Evolutionary conservation across 2,797 vertebrate genomes (phyloP), one percentile per base, ranked within the genome.

Genomic region (Hoplostethus atlanticus): DNA sequence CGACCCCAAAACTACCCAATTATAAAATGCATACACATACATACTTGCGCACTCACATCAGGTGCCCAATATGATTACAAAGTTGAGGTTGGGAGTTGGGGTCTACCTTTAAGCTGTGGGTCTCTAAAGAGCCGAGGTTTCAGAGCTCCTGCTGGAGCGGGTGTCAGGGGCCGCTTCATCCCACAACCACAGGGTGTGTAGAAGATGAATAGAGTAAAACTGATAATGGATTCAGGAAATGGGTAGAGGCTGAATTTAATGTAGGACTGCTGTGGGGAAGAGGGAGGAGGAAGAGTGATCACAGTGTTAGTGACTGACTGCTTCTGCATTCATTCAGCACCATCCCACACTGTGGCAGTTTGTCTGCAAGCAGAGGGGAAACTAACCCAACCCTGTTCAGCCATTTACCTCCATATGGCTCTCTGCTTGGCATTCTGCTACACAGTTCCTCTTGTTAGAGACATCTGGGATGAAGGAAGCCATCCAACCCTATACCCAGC

Each of bases 221-320:
- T 82, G 79, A 85, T 79, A 87, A 91, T 88, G 77, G 78, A 88
- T 83, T 83, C 87, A 79, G 76, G 83, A 85, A 88, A 87, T 82
- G 77, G 72, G 74, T 42, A 64, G 73, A 76, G 73, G 88, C 72
- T 73, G 73, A 84, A 85, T 86, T 79, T 80, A 85, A 91, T 79
- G 84, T 79, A 44, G 74, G 76, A 84, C 71, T 67, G 78, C 87
- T 84, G 76, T 80, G 63, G 84, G 78, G 82, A 57, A 76, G 82
- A 74, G 71, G 83, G 83, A 73, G 66, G 76, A 80, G 70, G 64
- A 78, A 79, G 77, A 85, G 77, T 78, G 77, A 79, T 86, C 82
- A 69, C 80, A 71, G 50, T 59, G 65, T 81, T 81, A 40, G 63
- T 17, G 40, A 81, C 42, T 34, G 64, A 78, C 82, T 75, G 69